phyloP scores from a whole-genome alignment of 2,797 vertebrate genomes.

The Phyllotis vaccarum region DNA sequence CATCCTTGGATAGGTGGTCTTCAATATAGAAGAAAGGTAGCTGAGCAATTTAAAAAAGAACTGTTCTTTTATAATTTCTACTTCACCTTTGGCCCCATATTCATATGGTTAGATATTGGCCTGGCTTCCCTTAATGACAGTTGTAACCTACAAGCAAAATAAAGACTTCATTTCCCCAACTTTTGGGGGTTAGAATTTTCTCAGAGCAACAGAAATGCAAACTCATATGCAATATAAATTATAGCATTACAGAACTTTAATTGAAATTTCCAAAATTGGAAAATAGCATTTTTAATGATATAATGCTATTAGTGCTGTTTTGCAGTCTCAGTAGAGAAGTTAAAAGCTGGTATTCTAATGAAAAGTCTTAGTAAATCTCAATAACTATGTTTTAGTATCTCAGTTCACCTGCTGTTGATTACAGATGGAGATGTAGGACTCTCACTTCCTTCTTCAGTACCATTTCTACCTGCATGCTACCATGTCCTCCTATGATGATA shows the following conservation, averaged over 20 bases:
- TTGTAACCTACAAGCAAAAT: not conserved
- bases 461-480: not conserved
- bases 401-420: not conserved
- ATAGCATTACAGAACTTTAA: not conserved
- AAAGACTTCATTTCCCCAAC: too few relatives aligned
- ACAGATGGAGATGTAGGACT: not conserved
- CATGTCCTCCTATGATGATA: not conserved
- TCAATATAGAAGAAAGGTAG: not conserved
- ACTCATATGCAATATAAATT: too few relatives aligned
- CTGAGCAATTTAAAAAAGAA: too few relatives aligned
- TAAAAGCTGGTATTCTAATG: not conserved
- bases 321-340: not conserved
- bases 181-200: not conserved
- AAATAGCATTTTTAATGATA: not conserved
- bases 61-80: too few relatives aligned
- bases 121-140: not conserved
- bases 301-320: not conserved
- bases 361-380: not conserved
- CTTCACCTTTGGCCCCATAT: too few relatives aligned
- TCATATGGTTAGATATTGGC: too few relatives aligned
- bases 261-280: not conserved
- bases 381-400: not conserved
- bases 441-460: not conserved
- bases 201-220: not conserved
- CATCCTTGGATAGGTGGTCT: not conserved